Conservation (phyloP, 2,113 vertebrate genomes). For the Glareola pratincola region DNA sequence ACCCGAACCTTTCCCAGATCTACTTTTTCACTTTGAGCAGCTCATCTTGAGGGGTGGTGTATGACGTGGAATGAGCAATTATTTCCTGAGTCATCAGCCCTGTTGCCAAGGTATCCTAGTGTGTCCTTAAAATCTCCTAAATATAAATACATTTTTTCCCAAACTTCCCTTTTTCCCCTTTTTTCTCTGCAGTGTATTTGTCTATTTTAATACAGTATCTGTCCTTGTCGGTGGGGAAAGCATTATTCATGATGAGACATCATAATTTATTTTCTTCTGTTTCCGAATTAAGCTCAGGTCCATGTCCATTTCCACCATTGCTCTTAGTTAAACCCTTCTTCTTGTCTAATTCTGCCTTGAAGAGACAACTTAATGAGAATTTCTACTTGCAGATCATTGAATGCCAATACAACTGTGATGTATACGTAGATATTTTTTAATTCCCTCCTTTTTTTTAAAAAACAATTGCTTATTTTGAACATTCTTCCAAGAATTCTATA, state of each 20-base stretch:
- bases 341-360: not conserved
- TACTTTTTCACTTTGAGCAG: not conserved
- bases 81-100: not conserved
- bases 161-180: accelerated
- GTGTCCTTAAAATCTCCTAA: not conserved
- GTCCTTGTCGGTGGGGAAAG: not conserved
- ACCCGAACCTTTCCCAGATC: not conserved
- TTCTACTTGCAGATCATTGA: not conserved
- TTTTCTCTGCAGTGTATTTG: not conserved
- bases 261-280: not conserved
- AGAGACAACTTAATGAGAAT: not conserved
- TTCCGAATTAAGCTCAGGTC: not conserved
- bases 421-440: not conserved
- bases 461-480: not conserved
- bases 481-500: not conserved
- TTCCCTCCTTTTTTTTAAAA: not conserved
- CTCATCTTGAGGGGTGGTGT: not conserved
- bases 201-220: not conserved
- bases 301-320: not conserved
- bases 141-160: not conserved
- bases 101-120: not conserved
- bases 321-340: not conserved
- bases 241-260: not conserved
- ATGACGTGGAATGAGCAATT: not conserved
- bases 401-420: not conserved